Evolutionary conservation across 2,113 vertebrate genomes (phyloP).

Genomic region (Python bivittatus): DNA sequence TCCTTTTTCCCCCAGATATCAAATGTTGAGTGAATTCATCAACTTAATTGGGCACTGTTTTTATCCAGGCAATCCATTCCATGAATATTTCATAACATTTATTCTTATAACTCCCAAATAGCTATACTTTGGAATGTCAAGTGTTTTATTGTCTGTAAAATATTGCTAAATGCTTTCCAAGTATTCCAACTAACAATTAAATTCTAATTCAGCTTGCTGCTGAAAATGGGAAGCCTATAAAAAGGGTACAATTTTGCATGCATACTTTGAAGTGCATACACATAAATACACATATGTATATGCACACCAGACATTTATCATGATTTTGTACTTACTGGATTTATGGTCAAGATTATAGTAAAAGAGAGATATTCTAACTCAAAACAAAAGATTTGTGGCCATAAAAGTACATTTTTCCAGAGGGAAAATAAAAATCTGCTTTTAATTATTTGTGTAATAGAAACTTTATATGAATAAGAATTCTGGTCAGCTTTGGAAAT

Average conservation of each 20-base stretch:
- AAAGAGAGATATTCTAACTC: constrained; percentile 34
- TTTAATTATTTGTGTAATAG: constrained; percentile 27
- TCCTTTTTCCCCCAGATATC: background rate
- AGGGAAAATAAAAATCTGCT: constrained; percentile 12
- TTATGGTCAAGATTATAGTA: constrained; percentile 29
- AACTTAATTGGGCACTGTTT: constrained; percentile 9
- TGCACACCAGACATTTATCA: background rate
- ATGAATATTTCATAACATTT: constrained; percentile 36
- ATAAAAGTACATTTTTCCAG: constrained; percentile 11
- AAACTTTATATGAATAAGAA: constrained; percentile 24
- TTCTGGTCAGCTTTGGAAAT: constrained; percentile 27
- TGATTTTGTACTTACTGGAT: constrained; percentile 14
- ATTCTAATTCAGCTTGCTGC: constrained; percentile 8
- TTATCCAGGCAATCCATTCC: constrained; percentile 3
- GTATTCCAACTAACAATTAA: constrained; percentile 30
- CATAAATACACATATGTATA: background rate
- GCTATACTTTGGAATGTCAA: constrained; percentile 43
- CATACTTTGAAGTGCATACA: background rate
- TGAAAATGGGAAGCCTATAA: constrained; percentile 15
- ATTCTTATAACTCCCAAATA: constrained; percentile 43
- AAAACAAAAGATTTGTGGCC: constrained; percentile 29
- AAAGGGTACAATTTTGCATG: background rate
- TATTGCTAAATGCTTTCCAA: constrained; percentile 33
- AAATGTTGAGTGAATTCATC: background rate
- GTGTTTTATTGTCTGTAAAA: constrained; percentile 38